phyloP scores from a whole-genome alignment of 2,113 vertebrate genomes.

The Pseudolaguvia tuberculata region DNA sequence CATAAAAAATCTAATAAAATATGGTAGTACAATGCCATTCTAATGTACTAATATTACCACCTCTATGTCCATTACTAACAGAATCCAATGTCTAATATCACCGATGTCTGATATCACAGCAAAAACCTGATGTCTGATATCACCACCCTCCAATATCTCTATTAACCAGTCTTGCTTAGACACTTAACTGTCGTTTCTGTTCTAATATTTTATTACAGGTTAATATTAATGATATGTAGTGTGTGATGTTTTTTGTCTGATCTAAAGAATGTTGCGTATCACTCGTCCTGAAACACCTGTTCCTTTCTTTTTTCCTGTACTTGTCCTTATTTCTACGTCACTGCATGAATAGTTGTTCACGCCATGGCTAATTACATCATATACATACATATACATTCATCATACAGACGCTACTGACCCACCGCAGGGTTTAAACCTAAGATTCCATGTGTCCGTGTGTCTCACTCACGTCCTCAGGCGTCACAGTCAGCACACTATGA shows the following conservation, averaged over 20 bases:
- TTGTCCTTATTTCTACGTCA: not conserved
- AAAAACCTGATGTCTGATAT: not conserved
- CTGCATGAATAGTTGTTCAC: not conserved
- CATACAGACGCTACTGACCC: not conserved
- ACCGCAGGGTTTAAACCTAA: not conserved
- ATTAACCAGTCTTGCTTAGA: not conserved
- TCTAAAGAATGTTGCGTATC: not conserved
- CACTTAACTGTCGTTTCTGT: not conserved
- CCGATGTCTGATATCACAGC: too few relatives aligned
- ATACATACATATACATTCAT: too few relatives aligned
- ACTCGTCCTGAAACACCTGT: not conserved
- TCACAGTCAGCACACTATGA: constrained; percentile 42
- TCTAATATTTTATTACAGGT: not conserved
- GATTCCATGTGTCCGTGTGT: not conserved
- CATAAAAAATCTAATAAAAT: not conserved
- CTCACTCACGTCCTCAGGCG: constrained; percentile 45
- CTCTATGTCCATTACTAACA: not conserved
- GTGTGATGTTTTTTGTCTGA: not conserved
- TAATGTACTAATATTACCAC: not conserved
- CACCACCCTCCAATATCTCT: not conserved
- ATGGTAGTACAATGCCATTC: not conserved
- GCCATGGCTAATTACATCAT: not conserved
- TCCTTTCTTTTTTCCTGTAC: not conserved
- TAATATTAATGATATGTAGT: not conserved
- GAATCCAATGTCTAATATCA: not conserved